Conservation (phyloP, 2,888 invertebrate genomes). For the Eupeodes latifasciatus region DNA sequence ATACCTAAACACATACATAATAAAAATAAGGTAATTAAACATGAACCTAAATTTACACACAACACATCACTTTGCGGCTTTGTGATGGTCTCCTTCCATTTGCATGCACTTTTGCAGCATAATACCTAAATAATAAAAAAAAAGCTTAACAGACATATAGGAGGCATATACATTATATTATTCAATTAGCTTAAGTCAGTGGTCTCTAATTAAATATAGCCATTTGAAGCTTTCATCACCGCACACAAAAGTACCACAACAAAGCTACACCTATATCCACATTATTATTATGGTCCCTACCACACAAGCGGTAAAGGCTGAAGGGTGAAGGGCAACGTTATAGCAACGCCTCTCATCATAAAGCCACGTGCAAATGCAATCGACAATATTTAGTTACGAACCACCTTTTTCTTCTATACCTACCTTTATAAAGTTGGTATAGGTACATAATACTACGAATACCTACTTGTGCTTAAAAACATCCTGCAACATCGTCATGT, state of each 20-base stretch:
- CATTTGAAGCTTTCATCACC: constrained; percentile 44
- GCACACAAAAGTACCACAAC: constrained; percentile 45
- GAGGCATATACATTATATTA: background rate
- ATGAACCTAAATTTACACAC: background rate
- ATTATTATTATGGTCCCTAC: constrained; percentile 6
- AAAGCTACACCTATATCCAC: constrained; percentile 18
- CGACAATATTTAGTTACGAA: constrained; percentile 29
- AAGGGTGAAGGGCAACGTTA: background rate
- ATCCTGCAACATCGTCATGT: background rate
- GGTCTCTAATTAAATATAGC: constrained; percentile 46
- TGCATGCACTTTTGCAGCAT: constrained; percentile 11
- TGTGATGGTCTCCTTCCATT: constrained; percentile 18
- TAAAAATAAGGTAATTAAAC: no score
- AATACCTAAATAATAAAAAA: background rate
- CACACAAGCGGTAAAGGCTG: background rate
- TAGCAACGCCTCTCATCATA: constrained; percentile 15
- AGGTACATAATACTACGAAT: no score
- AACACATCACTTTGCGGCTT: background rate
- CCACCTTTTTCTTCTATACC: background rate
- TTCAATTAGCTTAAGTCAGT: constrained; percentile 45
- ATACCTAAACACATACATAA: no score
- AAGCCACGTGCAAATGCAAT: constrained; percentile 44
- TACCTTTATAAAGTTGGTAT: background rate
- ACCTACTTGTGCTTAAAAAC: background rate
- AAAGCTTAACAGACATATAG: background rate